Conservation (phyloP, 2,888 invertebrate genomes). For the Diplazon laetatorius region DNA sequence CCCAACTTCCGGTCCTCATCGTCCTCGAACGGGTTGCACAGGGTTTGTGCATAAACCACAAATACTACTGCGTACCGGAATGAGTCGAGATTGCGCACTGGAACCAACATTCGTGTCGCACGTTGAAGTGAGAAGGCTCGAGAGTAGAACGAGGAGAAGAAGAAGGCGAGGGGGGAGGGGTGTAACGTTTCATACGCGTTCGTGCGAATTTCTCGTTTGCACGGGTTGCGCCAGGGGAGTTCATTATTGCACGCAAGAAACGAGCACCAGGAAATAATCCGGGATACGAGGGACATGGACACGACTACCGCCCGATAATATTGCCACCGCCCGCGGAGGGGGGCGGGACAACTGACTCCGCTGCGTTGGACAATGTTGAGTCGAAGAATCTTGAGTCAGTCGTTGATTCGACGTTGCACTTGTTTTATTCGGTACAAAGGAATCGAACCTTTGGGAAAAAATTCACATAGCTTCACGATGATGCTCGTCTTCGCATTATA, state of each 20-base stretch:
- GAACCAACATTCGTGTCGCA: too few species aligned
- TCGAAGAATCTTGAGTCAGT: not conserved
- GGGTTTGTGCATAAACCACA: too few species aligned
- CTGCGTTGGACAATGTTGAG: slow-evolving; percentile 12
- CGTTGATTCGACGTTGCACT: not conserved
- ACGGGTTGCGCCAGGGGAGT: not conserved
- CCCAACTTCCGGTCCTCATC: slow-evolving; percentile 6
- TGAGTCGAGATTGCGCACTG: too few species aligned
- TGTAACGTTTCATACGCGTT: slow-evolving; percentile 4
- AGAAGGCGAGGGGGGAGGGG: not conserved
- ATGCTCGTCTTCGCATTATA: too few species aligned
- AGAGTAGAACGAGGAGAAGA: too few species aligned
- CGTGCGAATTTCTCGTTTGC: slow-evolving; percentile 2
- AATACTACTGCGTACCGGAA: too few species aligned
- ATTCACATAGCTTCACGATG: not conserved
- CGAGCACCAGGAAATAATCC: not conserved
- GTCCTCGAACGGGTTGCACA: too few species aligned
- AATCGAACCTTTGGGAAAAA: not conserved
- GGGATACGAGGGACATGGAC: not conserved
- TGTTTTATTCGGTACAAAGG: not conserved
- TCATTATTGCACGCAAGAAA: slow-evolving; percentile 4
- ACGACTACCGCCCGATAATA: not conserved
- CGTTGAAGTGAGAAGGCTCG: too few species aligned
- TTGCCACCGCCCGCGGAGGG: slow-evolving; percentile 3
- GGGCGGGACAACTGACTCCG: not conserved